Conservation (phyloP, 1,140 invertebrate genomes). For the Batillaria attramentaria region DNA sequence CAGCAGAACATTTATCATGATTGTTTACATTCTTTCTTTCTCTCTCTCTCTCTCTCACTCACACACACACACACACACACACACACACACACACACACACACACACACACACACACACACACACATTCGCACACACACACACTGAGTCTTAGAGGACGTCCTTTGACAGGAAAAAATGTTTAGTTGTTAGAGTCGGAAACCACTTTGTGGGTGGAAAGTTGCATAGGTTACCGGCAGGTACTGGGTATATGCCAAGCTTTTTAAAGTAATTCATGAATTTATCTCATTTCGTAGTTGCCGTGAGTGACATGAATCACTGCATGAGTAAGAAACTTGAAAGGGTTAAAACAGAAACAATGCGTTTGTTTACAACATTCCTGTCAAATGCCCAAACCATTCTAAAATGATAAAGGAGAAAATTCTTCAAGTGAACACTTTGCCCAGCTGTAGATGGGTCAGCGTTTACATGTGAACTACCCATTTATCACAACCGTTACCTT, state of each 20-base stretch:
- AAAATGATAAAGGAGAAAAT: too few relatives aligned
- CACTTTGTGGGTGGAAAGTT: neutral
- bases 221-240: neutral
- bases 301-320: neutral
- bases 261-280: neutral
- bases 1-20: too few relatives aligned
- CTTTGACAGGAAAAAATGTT: neutral
- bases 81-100: neutral
- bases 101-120: conserved; percentile 4
- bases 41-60: neutral
- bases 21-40: too few relatives aligned
- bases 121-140: conserved; percentile 24
- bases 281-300: neutral
- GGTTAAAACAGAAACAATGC: too few relatives aligned
- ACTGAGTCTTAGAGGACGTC: too few relatives aligned
- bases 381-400: too few relatives aligned
- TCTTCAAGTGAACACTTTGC: too few relatives aligned
- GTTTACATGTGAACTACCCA: too few relatives aligned
- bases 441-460: too few relatives aligned
- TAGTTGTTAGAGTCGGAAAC: neutral
- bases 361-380: too few relatives aligned
- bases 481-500: too few relatives aligned
- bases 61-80: neutral
- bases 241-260: neutral
- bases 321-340: too few relatives aligned